A percentile compares a stretch with the other conserved stretches of the same genome.
phyloP scores from a whole-genome alignment of 2,113 vertebrate genomes.

The Oxyura jamaicensis region DNA sequence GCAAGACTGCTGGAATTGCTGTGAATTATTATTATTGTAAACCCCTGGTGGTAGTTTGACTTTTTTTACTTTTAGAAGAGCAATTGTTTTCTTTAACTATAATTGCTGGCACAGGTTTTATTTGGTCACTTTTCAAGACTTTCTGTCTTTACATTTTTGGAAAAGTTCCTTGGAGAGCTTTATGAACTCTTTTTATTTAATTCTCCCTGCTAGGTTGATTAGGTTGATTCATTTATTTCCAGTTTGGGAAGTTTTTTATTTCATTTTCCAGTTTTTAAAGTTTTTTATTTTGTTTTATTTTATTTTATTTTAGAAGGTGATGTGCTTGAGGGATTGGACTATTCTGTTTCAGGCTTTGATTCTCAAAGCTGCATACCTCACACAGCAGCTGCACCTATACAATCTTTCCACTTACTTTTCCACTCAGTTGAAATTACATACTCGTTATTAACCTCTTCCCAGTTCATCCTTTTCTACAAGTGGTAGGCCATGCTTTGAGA shows the following conservation, averaged over 20 bases:
- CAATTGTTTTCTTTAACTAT: background rate
- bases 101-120: background rate
- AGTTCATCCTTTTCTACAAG: background rate
- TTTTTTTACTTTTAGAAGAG: background rate
- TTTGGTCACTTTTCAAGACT: slow-evolving; percentile 42
- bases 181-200: background rate
- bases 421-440: background rate
- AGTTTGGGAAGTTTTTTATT: background rate
- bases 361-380: background rate
- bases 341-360: background rate
- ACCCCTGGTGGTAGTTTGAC: background rate
- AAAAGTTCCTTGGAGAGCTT: slow-evolving; percentile 26
- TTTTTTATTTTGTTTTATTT: background rate
- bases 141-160: slow-evolving; percentile 19
- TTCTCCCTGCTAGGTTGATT: background rate
- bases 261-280: background rate
- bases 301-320: background rate
- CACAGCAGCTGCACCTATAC: background rate
- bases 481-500: background rate
- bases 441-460: background rate
- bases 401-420: background rate
- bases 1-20: background rate
- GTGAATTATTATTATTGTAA: slow-evolving; percentile 14
- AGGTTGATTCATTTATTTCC: slow-evolving; percentile 15
- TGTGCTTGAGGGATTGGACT: background rate